phyloP scores from a whole-genome alignment of 2,113 vertebrate species.

The Megaleporinus macrocephalus region DNA sequence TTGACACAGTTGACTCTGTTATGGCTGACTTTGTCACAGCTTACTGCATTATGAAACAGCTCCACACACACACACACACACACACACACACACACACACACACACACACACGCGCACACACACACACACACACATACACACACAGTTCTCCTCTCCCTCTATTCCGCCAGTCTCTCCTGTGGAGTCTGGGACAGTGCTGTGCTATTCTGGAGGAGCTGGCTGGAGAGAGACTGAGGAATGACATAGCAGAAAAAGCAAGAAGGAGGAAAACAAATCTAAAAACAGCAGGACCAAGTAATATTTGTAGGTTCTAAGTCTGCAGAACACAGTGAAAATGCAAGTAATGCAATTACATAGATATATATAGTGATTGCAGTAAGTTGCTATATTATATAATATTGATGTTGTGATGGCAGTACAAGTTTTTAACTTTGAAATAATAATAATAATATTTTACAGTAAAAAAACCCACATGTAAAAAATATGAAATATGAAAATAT shows the following conservation, averaged over 20 bases:
- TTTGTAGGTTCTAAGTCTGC: background rate
- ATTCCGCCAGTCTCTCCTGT: conserved; percentile 4
- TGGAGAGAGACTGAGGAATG: background rate
- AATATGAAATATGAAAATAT: too few species aligned
- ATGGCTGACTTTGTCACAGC: background rate
- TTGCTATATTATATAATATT: too few species aligned
- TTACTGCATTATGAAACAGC: conserved; percentile 21
- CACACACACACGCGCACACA: background rate
- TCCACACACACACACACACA: background rate
- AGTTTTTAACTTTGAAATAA: too few species aligned
- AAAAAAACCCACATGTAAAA: too few species aligned
- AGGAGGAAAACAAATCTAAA: background rate
- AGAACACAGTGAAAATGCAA: too few species aligned
- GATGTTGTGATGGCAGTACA: too few species aligned
- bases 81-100: background rate
- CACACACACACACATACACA: background rate
- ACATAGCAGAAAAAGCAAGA: background rate
- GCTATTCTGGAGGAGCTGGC: background rate
- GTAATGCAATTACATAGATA: too few species aligned
- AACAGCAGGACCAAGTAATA: too few species aligned
- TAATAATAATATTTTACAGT: too few species aligned
- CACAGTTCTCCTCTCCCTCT: background rate
- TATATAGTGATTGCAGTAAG: too few species aligned
- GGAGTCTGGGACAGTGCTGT: background rate
- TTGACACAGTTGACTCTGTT: background rate